Conservation (phyloP, 1,140 invertebrate genomes). For the Macrosteles quadrilineatus region DNA sequence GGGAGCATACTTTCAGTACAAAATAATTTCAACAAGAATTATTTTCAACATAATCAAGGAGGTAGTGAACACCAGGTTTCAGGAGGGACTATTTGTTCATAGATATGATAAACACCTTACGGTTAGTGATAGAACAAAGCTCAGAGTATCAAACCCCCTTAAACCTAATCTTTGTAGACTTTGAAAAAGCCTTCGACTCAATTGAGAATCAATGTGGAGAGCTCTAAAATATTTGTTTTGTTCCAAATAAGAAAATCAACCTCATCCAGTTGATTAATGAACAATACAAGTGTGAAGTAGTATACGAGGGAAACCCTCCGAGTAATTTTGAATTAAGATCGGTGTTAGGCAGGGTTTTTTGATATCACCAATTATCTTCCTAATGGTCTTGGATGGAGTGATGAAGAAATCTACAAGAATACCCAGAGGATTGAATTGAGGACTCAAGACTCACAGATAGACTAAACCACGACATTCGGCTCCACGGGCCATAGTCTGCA, state of each 20-base stretch:
- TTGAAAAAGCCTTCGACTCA: too few species aligned
- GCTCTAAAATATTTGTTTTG: not conserved
- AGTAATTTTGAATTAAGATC: not conserved
- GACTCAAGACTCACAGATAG: too few species aligned
- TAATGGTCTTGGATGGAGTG: too few species aligned
- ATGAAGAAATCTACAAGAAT: not conserved
- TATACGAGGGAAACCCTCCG: slow-evolving; percentile 3
- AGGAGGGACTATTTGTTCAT: slow-evolving; percentile 2
- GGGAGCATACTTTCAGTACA: slow-evolving; percentile 10
- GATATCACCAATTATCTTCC: too few species aligned
- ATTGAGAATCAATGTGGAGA: slow-evolving; percentile 6
- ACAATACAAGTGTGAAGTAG: not conserved
- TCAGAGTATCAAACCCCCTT: not conserved
- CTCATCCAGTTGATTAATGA: not conserved
- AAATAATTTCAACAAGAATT: slow-evolving; percentile 19
- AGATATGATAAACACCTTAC: slow-evolving; percentile 10
- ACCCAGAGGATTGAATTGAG: not conserved
- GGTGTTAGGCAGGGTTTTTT: too few species aligned
- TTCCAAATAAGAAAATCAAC: not conserved
- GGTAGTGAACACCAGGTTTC: not conserved
- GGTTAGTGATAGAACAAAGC: not conserved
- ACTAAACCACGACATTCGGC: too few species aligned
- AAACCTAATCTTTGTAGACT: too few species aligned
- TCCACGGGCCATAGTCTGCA: too few species aligned
- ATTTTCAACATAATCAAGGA: slow-evolving; percentile 14